phyloP scores from a whole-genome alignment of 2,113 vertebrate species.

The Corapipo altera region DNA sequence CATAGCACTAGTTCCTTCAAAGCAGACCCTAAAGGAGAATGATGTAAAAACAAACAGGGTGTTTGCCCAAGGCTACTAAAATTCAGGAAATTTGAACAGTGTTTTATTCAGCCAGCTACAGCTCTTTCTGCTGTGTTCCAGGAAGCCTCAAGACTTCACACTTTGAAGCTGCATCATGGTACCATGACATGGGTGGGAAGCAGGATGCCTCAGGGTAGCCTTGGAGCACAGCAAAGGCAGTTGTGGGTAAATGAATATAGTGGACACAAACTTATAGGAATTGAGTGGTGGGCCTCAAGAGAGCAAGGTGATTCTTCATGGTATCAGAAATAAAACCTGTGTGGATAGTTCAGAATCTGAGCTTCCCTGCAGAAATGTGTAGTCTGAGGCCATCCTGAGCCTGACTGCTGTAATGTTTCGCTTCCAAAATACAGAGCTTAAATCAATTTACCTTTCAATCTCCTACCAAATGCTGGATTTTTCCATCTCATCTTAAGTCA shows the following conservation, averaged over 20 bases:
- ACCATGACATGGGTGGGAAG: neutral
- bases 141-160: conserved; percentile 31
- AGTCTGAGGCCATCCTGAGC: neutral
- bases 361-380: neutral
- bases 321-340: neutral
- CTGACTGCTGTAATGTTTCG: neutral
- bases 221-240: conserved; percentile 45
- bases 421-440: neutral
- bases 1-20: conserved; percentile 4
- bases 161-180: conserved; percentile 26
- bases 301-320: neutral
- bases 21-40: neutral
- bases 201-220: conserved; percentile 54
- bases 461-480: neutral
- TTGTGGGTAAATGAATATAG: conserved; percentile 39
- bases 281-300: neutral
- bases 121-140: neutral
- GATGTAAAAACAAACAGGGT: conserved; percentile 2
- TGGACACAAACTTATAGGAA: neutral
- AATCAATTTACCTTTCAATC: neutral
- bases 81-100: conserved; percentile 18
- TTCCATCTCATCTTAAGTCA: neutral
- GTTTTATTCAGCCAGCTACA: conserved; percentile 38
- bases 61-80: conserved; percentile 12
- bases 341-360: neutral